Percentiles rank a stretch among this genome's conserved stretches.
phyloP scores from a whole-genome alignment of 2,888 invertebrate genomes.

The Xiphydria camelus region DNA sequence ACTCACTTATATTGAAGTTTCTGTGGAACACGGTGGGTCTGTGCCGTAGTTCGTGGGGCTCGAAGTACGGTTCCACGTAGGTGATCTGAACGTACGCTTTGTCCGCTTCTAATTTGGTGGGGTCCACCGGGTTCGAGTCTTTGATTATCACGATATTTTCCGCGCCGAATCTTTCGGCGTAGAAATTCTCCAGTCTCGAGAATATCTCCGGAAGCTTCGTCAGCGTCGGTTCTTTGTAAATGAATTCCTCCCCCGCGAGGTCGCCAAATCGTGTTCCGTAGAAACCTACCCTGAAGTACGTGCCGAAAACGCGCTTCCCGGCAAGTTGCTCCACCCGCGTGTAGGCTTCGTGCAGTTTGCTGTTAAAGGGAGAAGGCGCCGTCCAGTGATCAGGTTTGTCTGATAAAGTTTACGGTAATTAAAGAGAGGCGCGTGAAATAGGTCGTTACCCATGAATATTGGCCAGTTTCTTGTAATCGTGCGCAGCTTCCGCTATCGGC shows the following conservation, averaged over 20 bases:
- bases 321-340: constrained; percentile 85
- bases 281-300: constrained; percentile 97
- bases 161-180: constrained; percentile 86
- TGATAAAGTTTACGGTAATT: too few species aligned
- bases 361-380: too few species aligned
- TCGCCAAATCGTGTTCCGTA: constrained; percentile 95
- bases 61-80: constrained; percentile 97
- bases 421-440: too few species aligned
- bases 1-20: constrained; percentile 92
- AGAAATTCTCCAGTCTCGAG: constrained; percentile 92
- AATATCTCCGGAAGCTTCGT: constrained; percentile 98
- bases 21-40: constrained; percentile 87
- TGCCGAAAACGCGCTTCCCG: constrained; percentile 94
- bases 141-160: constrained; percentile 93
- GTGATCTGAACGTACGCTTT: constrained; percentile 98
- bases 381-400: too few species aligned
- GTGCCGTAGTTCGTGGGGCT: constrained; percentile 86
- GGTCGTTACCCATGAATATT: constrained; percentile 90
- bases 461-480: constrained; percentile 90
- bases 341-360: constrained; percentile 90
- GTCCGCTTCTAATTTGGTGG: constrained; percentile 76
- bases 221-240: constrained; percentile 95
- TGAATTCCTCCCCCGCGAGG: constrained; percentile 89
- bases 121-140: constrained; percentile 91
- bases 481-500: constrained; percentile 88